A percentile compares a stretch with the other conserved stretches of the same genome.
Conservation (phyloP, 1,140 invertebrate genomes). For the Drosophila trapezifrons region DNA sequence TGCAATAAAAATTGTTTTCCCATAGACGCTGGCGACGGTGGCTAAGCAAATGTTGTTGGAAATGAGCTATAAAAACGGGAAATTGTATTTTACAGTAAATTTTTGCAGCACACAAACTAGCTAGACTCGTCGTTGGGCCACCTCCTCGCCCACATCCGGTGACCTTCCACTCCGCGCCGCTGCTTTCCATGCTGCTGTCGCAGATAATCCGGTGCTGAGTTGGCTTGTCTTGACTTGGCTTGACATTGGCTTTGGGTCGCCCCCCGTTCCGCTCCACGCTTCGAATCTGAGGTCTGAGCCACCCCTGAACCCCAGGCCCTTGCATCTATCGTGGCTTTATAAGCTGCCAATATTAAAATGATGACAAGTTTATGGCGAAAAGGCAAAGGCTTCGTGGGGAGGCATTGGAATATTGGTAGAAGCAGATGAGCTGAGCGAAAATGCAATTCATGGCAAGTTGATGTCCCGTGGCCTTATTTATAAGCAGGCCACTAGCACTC, state of each 20-base stretch:
- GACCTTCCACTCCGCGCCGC: conserved; percentile 16
- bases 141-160: conserved; percentile 8
- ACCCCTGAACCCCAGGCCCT: conserved; percentile 1
- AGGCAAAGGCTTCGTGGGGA: conserved; percentile 32
- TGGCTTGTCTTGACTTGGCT: conserved; percentile 79
- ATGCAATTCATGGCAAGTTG: conserved; percentile 78
- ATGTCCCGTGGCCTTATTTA: conserved; percentile 72
- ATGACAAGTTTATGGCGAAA: conserved; percentile 80
- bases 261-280: conserved; percentile 22
- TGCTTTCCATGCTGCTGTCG: conserved; percentile 71
- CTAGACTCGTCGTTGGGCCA: conserved; percentile 37
- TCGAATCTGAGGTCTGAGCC: conserved; percentile 12
- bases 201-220: conserved; percentile 80
- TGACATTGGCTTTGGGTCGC: conserved; percentile 78
- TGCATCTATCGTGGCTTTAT: conserved; percentile 74
- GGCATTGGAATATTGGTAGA: conserved; percentile 9
- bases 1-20: conserved; percentile 82
- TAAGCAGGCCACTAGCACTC: conserved; percentile 8
- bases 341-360: conserved; percentile 83
- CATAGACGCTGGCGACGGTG: conserved; percentile 59
- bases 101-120: conserved; percentile 77
- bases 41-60: conserved; percentile 80
- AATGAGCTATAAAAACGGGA: conserved; percentile 81
- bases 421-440: conserved; percentile 48
- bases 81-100: conserved; percentile 81